Evolutionary conservation across 1,140 invertebrate genomes (phyloP).

Genomic region (Neotoxoptera formosana): DNA sequence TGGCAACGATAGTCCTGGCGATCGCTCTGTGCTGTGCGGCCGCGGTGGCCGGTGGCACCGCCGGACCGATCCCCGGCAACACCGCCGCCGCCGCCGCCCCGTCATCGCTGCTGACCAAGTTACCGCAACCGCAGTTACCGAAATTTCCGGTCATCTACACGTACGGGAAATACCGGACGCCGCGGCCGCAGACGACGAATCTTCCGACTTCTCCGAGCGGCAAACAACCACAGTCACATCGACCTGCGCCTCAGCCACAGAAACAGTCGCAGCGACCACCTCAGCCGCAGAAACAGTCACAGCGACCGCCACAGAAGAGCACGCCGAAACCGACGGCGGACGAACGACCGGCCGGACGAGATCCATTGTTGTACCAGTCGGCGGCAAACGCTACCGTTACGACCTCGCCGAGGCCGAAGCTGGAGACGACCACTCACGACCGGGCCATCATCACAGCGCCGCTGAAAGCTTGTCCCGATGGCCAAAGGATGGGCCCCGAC

Average conservation of each 20-base stretch:
- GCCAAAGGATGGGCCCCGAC: constrained; percentile 30
- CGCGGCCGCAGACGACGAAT: neutral
- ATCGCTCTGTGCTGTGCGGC: neutral
- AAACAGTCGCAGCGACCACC: neutral
- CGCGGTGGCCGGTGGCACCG: neutral
- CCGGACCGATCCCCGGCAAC: neutral
- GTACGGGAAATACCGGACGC: neutral
- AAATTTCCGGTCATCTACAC: neutral
- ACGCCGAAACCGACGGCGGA: neutral
- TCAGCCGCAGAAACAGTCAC: neutral
- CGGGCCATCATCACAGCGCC: neutral
- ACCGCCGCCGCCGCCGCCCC: neutral
- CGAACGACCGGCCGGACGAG: neutral
- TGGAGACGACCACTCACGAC: neutral
- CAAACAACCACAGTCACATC: neutral
- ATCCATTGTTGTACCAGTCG: neutral
- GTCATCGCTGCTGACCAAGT: neutral
- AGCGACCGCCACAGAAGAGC: neutral
- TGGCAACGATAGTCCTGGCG: neutral
- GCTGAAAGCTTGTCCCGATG: neutral
- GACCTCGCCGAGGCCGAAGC: neutral
- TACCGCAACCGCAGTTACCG: neutral
- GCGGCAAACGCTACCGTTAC: neutral
- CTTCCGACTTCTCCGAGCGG: neutral
- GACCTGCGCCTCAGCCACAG: neutral